Base-by-base conservation (phyloP, 2,888 invertebrate genomes). In the Pegoplata infirma region DNA sequence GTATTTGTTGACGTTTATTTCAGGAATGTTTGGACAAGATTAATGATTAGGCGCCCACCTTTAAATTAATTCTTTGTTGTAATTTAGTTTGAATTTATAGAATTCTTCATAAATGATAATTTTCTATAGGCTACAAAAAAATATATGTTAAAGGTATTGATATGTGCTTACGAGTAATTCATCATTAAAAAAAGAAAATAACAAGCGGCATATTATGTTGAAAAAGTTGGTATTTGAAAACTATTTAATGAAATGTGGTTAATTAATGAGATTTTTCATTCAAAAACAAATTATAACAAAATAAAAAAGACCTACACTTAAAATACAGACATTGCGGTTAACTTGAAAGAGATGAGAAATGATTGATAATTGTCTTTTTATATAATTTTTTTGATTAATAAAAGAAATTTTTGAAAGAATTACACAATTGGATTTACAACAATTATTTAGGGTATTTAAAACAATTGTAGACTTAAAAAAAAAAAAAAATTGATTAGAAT, bases 21-120 rank as follows among this genome's bases (percentile, higher is more conserved):
- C 12, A 3, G 17, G 12, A 56, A 64, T 85, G 81, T 84, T 84
- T 83, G 81, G 74, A 82, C 82, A 82, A 83, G 86, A 86, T 86
- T 86, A 85, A 86, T 85, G 82, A 82, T 82, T 81, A 80, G 83
- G 81, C 83, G 78, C 67, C 68, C 72, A 64, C 36, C 47, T 55
- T 8, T 23, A 51, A 66, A 46, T 36, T 19, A 14, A 46, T 55
- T 61, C 8, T n/a, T 10, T 66, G 1, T 53, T 5, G 19, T 23
- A 49, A 23, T 46, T 44, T 56, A 12, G 25, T n/a, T n/a, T 14
- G 19, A 44, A 44, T 16, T 51, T 25, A 12, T 19, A 32, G 6
- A 47, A 58, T 28, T 44, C 23, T 14, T 32, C 14, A 61, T 8
- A 59, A 40, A n/a, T 36, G 12, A 25, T 69, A 59, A 59, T 10